Evolutionary conservation across 1,140 invertebrate genomes (phyloP).

Genomic region (Drosophila arizonae): DNA sequence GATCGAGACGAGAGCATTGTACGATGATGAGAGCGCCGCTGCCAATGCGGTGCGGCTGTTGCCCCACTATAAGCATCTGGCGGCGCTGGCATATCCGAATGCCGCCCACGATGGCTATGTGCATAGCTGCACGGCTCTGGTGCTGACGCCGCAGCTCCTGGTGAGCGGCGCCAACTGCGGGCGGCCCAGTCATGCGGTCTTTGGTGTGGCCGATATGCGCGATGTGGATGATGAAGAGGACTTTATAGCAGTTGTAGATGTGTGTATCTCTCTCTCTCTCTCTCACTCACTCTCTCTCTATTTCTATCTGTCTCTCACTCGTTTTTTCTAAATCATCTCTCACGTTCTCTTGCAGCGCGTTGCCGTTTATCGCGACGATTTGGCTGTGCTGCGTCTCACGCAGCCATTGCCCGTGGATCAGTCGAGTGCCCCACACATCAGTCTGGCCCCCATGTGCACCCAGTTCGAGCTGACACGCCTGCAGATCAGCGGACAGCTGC

Average conservation of each 20-base stretch:
- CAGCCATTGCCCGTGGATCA: slow-evolving; percentile 5
- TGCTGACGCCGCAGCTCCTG: slow-evolving; percentile 46
- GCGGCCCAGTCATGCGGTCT: slow-evolving; percentile 60
- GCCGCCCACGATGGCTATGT: slow-evolving; percentile 61
- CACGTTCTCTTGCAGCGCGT: slow-evolving; percentile 30
- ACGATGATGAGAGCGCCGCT: not conserved
- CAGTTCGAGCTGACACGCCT: slow-evolving; percentile 54
- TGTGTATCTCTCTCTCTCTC: slow-evolving; percentile 17
- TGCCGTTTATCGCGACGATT: slow-evolving; percentile 37
- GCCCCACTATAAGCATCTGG: slow-evolving; percentile 52
- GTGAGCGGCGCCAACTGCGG: slow-evolving; percentile 54
- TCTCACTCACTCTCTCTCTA: not conserved
- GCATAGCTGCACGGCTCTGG: slow-evolving; percentile 59
- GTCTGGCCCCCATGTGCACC: slow-evolving; percentile 50
- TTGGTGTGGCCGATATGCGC: slow-evolving; percentile 58
- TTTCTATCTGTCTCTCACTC: not conserved
- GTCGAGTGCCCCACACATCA: slow-evolving; percentile 16
- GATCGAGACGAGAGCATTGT: not conserved
- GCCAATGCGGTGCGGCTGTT: slow-evolving; percentile 34
- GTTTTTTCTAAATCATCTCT: not conserved
- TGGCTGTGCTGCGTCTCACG: slow-evolving; percentile 43
- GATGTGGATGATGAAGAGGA: slow-evolving; percentile 63
- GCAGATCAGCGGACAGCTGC: slow-evolving; percentile 46
- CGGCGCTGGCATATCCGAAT: slow-evolving; percentile 56
- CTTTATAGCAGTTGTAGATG: slow-evolving; percentile 52